Percentiles rank a stretch among this genome's conserved stretches.
These are phyloP conservation scores for Gadopsis bispinosus DNA, from an alignment of 2,797 vertebrate genomes.

Conservation along the genomic window DNA sequence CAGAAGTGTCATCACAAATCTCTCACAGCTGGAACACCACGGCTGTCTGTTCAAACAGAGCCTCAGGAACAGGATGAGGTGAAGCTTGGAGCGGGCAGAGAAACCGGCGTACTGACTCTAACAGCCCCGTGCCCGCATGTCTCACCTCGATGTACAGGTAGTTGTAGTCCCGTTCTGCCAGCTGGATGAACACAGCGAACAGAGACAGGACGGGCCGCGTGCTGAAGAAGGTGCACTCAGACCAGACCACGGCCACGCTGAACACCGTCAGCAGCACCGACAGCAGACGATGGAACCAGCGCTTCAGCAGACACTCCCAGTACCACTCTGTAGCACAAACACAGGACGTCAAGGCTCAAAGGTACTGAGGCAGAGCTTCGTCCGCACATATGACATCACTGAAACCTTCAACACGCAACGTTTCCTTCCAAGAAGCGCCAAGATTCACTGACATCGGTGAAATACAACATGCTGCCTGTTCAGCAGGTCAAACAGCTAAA, in stretches of 20 bases:
- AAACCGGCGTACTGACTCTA: no score
- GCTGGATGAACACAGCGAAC: constrained; percentile 96
- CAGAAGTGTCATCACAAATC: constrained; percentile 1
- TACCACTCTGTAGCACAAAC: constrained; percentile 90
- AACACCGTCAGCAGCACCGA: constrained; percentile 89
- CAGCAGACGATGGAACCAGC: constrained; percentile 92
- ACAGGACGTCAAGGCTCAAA: background rate
- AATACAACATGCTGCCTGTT: no score
- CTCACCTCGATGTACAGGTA: constrained; percentile 97
- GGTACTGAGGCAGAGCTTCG: no score
- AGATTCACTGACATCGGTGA: no score
- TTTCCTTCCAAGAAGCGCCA: no score
- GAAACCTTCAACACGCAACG: no score
- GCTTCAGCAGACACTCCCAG: constrained; percentile 94
- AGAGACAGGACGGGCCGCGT: constrained; percentile 93
- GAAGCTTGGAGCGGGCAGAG: no score
- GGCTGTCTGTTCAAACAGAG: no score
- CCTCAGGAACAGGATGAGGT: no score
- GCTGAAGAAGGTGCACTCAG: constrained; percentile 99
- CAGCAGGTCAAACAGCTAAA: no score
- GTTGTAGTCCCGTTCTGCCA: constrained; percentile 95
- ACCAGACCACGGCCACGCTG: constrained; percentile 97
- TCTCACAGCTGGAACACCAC: no score
- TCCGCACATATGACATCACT: no score
- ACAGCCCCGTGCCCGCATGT: background rate